phyloP scores from a whole-genome alignment of 2,797 vertebrate species.

The Pantherophis alleghaniensis region DNA sequence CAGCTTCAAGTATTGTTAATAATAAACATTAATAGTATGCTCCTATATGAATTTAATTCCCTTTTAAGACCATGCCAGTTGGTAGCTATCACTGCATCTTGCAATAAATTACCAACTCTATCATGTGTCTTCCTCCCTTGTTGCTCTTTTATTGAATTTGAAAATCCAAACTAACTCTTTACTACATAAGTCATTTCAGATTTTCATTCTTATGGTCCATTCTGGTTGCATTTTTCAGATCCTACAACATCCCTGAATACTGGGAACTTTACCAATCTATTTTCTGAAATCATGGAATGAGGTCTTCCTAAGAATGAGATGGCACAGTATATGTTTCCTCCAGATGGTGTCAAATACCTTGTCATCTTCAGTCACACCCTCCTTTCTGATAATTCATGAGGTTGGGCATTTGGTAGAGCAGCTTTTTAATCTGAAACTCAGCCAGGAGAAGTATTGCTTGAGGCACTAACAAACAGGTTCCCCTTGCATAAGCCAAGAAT shows the following conservation, averaged over 20 bases:
- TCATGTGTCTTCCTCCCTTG: neutral
- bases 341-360: neutral
- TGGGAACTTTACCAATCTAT: neutral
- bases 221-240: neutral
- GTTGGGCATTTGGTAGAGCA: neutral
- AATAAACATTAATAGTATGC: neutral
- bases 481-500: neutral
- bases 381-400: neutral
- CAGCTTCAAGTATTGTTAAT: neutral
- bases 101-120: neutral
- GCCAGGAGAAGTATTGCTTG: constrained; percentile 11
- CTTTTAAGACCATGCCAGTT: neutral
- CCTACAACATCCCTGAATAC: neutral
- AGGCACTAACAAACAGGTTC: constrained; percentile 7
- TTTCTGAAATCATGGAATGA: neutral
- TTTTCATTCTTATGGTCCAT: neutral
- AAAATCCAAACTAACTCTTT: neutral
- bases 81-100: neutral
- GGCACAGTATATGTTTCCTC: neutral
- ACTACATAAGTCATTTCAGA: neutral
- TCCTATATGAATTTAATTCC: neutral
- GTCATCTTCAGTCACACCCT: neutral
- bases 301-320: neutral
- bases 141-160: neutral
- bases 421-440: neutral